Conservation (phyloP, 2,113 vertebrate species). For the Carassius carassius region DNA sequence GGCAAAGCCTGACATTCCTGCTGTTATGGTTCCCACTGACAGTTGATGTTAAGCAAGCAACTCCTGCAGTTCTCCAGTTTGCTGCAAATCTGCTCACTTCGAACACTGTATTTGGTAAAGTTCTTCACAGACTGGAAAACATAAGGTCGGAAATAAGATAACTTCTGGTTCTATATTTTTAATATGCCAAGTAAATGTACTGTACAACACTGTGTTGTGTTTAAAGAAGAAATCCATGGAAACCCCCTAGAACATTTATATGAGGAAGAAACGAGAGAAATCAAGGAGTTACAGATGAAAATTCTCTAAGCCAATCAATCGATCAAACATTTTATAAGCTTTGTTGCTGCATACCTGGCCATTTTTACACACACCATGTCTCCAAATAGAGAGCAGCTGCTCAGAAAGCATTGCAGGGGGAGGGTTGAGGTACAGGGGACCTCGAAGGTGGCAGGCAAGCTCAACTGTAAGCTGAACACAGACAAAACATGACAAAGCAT, state of each 20-base stretch:
- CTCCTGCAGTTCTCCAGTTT: conserved; percentile 96
- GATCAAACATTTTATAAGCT: background rate
- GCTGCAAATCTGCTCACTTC: conserved; percentile 91
- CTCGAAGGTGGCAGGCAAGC: conserved; percentile 42
- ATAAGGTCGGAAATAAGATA: conserved; percentile 15
- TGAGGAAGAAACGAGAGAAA: background rate
- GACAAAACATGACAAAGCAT: background rate
- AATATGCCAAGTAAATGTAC: background rate
- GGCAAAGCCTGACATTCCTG: conserved; percentile 92
- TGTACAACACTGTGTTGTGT: background rate
- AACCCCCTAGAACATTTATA: background rate
- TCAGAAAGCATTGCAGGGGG: conserved; percentile 50
- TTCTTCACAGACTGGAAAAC: conserved; percentile 84
- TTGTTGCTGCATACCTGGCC: conserved; percentile 21
- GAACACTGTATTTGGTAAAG: conserved; percentile 88
- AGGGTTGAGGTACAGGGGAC: conserved; percentile 44
- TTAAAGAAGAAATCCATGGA: background rate
- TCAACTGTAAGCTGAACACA: conserved; percentile 34
- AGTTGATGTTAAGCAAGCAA: conserved; percentile 91
- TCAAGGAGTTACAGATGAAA: background rate
- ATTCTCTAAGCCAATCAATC: background rate
- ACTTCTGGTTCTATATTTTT: background rate
- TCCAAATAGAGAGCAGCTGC: conserved; percentile 47
- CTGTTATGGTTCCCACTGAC: conserved; percentile 95
- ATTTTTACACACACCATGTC: conserved; percentile 15